A percentile compares a stretch with the other conserved stretches of the same genome.
These are phyloP conservation scores for Fundulus diaphanus DNA, from an alignment of 2,797 vertebrate genomes.

Conservation along the genomic window DNA sequence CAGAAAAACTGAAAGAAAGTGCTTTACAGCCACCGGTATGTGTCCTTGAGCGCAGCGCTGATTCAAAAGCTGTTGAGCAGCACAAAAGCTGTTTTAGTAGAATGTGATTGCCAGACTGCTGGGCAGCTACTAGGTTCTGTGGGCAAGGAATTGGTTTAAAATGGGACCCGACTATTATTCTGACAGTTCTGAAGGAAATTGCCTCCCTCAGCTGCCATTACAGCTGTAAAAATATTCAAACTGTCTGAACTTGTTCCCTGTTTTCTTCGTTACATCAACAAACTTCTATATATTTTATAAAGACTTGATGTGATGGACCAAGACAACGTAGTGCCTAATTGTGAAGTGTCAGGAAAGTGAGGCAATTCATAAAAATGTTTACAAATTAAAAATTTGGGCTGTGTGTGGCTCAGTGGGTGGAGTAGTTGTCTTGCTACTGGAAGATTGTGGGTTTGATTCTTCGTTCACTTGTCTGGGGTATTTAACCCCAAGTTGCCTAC, in stretches of 20 bases:
- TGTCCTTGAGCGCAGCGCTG: conserved; percentile 31
- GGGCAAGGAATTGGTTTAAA: not conserved
- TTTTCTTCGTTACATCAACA: not conserved
- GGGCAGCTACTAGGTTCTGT: not conserved
- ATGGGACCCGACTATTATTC: conserved; percentile 1
- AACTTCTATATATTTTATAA: too few species aligned
- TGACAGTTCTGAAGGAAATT: conserved; percentile 10
- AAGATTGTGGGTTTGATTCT: too few species aligned
- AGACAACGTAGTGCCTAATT: too few species aligned
- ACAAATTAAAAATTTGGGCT: too few species aligned
- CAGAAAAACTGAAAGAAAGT: conserved; percentile 17
- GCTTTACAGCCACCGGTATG: conserved; percentile 1
- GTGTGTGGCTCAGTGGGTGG: too few species aligned
- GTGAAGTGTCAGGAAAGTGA: too few species aligned
- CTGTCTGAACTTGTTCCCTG: not conserved
- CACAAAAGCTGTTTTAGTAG: conserved; percentile 4
- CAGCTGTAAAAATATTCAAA: not conserved
- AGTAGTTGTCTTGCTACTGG: too few species aligned
- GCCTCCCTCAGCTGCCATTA: not conserved
- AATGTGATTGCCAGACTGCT: conserved; percentile 1
- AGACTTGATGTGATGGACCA: too few species aligned
- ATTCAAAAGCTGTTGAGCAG: conserved; percentile 10
- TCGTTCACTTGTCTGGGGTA: too few species aligned
- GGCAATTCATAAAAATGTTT: too few species aligned
- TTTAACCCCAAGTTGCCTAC: too few species aligned